Evolutionary conservation across 2,888 invertebrate genomes (phyloP), one percentile per base, ranked within the genome.

Genomic region (Cantharis lateralis): DNA sequence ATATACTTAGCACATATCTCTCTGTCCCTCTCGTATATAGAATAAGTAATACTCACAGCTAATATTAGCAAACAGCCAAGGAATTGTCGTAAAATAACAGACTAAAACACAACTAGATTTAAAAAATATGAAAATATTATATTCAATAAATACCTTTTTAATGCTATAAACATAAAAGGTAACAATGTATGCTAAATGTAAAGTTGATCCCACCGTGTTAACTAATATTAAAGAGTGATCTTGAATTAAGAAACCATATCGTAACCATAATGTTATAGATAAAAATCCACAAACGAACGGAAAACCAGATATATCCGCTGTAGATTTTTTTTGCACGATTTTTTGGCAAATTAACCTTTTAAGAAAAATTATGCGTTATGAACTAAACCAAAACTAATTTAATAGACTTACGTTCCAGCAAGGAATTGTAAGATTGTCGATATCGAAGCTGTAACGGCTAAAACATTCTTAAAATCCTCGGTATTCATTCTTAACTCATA

Each of bases 351-450:
- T 93, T 76, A 95, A 87, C 64, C 95, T 95, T 86, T 74, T 91
- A 28, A 10, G 92, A 83, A 64, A 79, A 77, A 77, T 71, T 71
- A 68, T 70, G 71, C 15, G 32, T 71, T 75, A 71, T 71, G 5
- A 76, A 74, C 66, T 61, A 68, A 20, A 48, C 5, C 76, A 15
- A 16, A 70, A 24, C 70, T 15, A 68, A 66, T 72, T 73, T 72
- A 77, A 73, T 32, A 48, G 78, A 92, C 94, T 93, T 91, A 96
- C 96, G 92, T 91, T 89, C 96, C 96, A 77, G 96, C 94, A 82
- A 96, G 89, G 91, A 95, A 96, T 86, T 96, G 95, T 78, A 95
- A 88, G 81, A 96, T 92, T 15, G 96, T 96, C 80, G 94, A 93
- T 78, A 93, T 88, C 68, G 95, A 94, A 61, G 96, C 96, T 64